Base-by-base conservation (phyloP, 1,140 invertebrate species). In the Cataglyphis hispanica region DNA sequence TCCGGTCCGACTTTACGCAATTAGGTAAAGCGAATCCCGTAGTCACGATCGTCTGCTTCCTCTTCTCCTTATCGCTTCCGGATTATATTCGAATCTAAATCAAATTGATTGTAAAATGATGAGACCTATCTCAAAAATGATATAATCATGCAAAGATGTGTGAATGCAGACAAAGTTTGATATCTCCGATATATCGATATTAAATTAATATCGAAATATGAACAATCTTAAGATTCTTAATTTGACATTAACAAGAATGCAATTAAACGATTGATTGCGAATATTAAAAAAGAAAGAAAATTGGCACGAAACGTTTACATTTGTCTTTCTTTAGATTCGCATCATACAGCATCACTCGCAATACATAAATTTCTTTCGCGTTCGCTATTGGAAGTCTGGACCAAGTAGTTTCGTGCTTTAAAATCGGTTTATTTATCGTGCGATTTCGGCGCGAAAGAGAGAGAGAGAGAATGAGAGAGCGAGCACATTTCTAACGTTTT, bases 401-500 rank as follows among this genome's bases (percentile, higher is more conserved):
- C 66, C 50, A 81, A 83, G 78, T 83, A 83, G 78, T 83, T 83
- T 69, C 67, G 78, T 83, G 74, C 78, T 83, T 83, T 74, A 74
- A 83, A 67, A 83, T 83, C 78, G 53, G 78, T 83, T 83, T 83
- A 83, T 83, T 83, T 83, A 83, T 83, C 78, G 78, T 74, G 37
- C 78, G 67, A 83, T 83, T 69, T 60, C 53, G 63, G 50, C 60
- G 27, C 40, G 43, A 13, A 2, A 11, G 43, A 43, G 43, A 13
- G 43, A n/a, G n/a, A n/a, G n/a, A n/a, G n/a, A n/a, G n/a, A n/a
- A n/a, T n/a, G n/a, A 25, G 43, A 70, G 63, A 27, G 60, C 11
- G 31, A 19, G 67, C 27, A 19, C 69, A 46, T 50, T 72, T 72
- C 43, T 27, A 53, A 46, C 67, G 37, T 64, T 69, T 43, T n/a